A percentile compares a stretch with the other conserved stretches of the same genome.
These are phyloP conservation scores for Sciurus niger DNA, from an alignment of 2,113 vertebrate genomes.

Conservation along the genomic window DNA sequence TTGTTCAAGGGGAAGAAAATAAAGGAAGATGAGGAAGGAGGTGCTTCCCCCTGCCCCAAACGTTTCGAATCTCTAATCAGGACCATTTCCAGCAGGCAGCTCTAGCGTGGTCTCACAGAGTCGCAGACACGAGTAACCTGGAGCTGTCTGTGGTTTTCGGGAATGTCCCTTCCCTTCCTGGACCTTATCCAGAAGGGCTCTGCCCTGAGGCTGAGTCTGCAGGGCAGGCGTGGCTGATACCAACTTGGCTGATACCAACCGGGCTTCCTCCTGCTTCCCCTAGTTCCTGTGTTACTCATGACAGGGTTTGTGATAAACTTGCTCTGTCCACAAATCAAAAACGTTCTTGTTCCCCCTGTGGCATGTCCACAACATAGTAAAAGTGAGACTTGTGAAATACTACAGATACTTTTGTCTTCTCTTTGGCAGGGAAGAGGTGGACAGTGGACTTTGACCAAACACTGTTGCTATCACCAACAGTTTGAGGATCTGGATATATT, in stretches of 20 bases:
- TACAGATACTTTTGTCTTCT: background rate
- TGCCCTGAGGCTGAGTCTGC: too few relatives aligned
- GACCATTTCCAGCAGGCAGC: too few relatives aligned
- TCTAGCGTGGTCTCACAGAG: background rate
- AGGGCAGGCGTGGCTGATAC: background rate
- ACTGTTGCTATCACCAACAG: background rate
- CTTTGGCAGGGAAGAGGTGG: too few relatives aligned
- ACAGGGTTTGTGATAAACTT: background rate
- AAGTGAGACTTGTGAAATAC: accelerated
- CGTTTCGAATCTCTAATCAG: background rate
- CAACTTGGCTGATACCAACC: too few relatives aligned
- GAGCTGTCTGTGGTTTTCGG: background rate
- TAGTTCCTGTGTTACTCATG: accelerated
- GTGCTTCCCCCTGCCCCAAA: accelerated
- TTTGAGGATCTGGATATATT: background rate
- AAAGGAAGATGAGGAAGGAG: background rate
- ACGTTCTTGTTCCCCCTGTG: accelerated
- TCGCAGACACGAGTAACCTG: background rate
- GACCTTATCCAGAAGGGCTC: accelerated
- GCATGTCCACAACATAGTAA: accelerated
- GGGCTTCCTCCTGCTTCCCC: background rate
- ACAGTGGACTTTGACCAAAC: background rate
- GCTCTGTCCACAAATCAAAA: background rate
- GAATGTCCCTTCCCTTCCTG: accelerated
- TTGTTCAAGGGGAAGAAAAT: background rate